phyloP scores from a whole-genome alignment of 2,797 vertebrate species.

The Tenualosa thibaudeaui region DNA sequence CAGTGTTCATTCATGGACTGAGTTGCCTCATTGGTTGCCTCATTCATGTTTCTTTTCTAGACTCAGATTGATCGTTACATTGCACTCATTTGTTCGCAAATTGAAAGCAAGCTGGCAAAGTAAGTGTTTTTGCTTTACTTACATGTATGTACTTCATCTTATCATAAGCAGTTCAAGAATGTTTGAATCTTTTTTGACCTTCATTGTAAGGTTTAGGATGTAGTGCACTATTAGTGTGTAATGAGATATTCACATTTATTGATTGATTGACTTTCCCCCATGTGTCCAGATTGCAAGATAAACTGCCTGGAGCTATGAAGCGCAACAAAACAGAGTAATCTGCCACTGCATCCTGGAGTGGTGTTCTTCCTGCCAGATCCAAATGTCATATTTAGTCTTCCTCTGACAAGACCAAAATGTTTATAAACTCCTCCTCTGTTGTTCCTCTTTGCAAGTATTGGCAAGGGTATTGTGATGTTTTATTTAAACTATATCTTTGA shows the following conservation, averaged over 20 bases:
- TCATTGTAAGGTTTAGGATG: neutral
- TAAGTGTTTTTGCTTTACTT: constrained; percentile 65
- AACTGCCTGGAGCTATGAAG: constrained; percentile 85
- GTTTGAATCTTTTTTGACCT: neutral
- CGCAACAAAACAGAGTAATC: constrained; percentile 80
- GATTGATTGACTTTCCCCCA: neutral
- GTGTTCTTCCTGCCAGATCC: neutral
- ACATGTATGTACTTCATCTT: neutral
- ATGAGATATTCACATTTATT: neutral
- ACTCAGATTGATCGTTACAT: constrained; percentile 89
- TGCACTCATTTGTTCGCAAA: constrained; percentile 78
- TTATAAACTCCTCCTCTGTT: neutral
- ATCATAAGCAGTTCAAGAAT: neutral
- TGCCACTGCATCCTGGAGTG: neutral
- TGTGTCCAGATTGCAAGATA: constrained; percentile 79
- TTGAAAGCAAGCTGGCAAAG: constrained; percentile 83
- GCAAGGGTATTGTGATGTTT: neutral
- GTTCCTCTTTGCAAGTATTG: neutral
- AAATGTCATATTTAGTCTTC: neutral
- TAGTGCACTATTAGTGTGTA: neutral
- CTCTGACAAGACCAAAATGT: neutral
- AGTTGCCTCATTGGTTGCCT: neutral
- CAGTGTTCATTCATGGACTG: neutral
- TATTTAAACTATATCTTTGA: neutral
- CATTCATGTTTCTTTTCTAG: constrained; percentile 59